These are phyloP conservation scores for Catostylus mosaicus DNA, from an alignment of 30 jellyfish, hydroid and myxozoan genomes.

Conservation along the genomic window DNA sequence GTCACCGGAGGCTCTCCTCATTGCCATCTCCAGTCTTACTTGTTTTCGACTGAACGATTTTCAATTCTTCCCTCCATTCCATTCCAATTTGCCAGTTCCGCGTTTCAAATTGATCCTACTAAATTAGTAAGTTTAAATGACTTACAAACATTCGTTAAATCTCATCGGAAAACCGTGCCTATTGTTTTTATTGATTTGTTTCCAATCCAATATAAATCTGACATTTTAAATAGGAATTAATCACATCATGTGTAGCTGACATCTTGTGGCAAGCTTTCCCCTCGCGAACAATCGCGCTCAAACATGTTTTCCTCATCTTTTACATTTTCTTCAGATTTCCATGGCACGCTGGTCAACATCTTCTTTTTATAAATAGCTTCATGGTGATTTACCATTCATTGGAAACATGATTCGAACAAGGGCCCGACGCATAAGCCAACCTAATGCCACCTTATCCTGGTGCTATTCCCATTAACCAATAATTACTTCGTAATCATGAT, in stretches of 20 bases:
- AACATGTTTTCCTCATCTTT: conserved; percentile 58
- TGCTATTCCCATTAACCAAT: conserved; percentile 60
- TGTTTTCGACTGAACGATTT: too few species aligned
- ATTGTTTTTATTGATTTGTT: conserved; percentile 19
- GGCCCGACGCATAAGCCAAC: conserved; percentile 18
- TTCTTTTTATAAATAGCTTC: conserved; percentile 23
- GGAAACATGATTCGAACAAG: conserved; percentile 33
- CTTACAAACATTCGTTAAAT: conserved; percentile 24
- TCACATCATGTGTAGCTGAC: conserved; percentile 47
- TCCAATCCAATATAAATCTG: conserved; percentile 45
- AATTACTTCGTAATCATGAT: conserved; percentile 41
- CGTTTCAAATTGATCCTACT: background rate
- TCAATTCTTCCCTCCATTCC: background rate
- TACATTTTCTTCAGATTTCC: conserved; percentile 31
- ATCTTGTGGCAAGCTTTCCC: conserved; percentile 43
- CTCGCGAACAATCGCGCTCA: conserved; percentile 8
- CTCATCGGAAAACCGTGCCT: conserved; percentile 21
- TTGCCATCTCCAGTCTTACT: too few species aligned
- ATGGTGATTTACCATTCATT: conserved; percentile 48
- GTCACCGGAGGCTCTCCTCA: too few species aligned
- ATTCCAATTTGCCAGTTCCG: background rate
- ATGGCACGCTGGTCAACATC: conserved; percentile 52
- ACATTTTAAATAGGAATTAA: conserved; percentile 39
- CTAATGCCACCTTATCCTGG: conserved; percentile 44
- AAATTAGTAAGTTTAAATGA: conserved; percentile 17